Evolutionary conservation across 2,797 vertebrate species (phyloP), one percentile per base, ranked within the genome.

Genomic region (Lacerta agilis): DNA sequence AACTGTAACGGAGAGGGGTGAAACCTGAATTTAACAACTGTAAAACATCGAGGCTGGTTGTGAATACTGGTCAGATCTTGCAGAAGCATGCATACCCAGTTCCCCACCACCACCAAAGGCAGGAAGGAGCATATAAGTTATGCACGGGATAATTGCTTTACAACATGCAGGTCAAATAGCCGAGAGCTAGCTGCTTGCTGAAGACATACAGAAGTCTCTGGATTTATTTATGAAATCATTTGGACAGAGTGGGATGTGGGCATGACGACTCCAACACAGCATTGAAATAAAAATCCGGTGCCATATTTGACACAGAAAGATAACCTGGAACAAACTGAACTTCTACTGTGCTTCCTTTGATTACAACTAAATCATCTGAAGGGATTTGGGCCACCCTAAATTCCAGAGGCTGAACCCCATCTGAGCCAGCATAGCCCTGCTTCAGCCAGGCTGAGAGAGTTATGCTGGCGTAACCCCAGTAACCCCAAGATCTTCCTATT

Each of bases 251-350:
- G 41, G n/a, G 64, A 85, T 3, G 61, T 18, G 61, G 20, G 61
- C 49, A 55, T 55, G 49, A 55, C 13, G 49, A 15, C 49, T 55
- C 49, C 13, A 55, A 55, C 49, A 55, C 23, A 79, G 89, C 1
- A 92, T 7, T 36, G 23, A 90, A 83, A 11, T 1, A 36, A 58
- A 86, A 86, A 2, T 18, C 20, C 0, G 4, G 79, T 88, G 2
- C 79, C 55, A 18, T 45, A 64, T 3, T 7, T 41, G 9, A 27
- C 41, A 29, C 0, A 4, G 27, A 43, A 87, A 79, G 86, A 90
- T 92, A 88, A 49, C 5, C 8, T 49, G 73, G 45, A 83, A 69
- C 86, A 64, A 85, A 82, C 69, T 77, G 15, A 92, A 90, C 36
- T 20, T 78, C n/a, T 49, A 23, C n/a, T 49, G 3, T 36, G 0